Conservation (phyloP, 2,113 vertebrate genomes). For the Hylia prasina region DNA sequence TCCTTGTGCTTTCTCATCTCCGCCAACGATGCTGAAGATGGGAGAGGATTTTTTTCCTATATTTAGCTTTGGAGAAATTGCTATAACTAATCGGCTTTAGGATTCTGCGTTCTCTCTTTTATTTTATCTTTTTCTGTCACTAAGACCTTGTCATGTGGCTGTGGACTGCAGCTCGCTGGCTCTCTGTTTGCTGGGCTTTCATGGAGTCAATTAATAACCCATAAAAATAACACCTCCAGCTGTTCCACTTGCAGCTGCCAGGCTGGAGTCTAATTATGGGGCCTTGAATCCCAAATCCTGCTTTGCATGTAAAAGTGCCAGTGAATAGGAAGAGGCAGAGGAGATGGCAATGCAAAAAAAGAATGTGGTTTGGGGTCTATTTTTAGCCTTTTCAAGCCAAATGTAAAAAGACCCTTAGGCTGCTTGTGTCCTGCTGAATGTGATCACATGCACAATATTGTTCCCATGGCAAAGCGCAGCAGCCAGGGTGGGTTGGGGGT, state of each 20-base stretch:
- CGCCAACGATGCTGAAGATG: not conserved
- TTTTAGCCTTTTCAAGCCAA: slow-evolving; percentile 54
- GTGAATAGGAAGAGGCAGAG: not conserved
- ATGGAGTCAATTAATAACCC: slow-evolving; percentile 22
- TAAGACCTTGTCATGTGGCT: not conserved
- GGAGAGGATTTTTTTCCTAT: slow-evolving; percentile 19
- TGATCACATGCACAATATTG: not conserved
- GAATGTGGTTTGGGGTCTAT: slow-evolving; percentile 1
- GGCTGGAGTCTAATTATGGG: not conserved
- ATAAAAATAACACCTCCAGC: slow-evolving; percentile 38
- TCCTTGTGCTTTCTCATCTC: not conserved
- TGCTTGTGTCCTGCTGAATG: slow-evolving; percentile 31
- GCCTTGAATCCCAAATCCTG: not conserved
- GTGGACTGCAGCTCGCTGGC: not conserved
- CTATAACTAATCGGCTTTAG: slow-evolving; percentile 28
- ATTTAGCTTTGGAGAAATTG: slow-evolving; percentile 44
- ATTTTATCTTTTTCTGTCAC: slow-evolving; percentile 28
- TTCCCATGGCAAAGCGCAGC: not conserved
- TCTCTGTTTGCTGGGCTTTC: not conserved
- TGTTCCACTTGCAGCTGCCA: not conserved
- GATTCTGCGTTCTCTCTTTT: not conserved
- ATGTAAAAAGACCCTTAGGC: slow-evolving; percentile 32
- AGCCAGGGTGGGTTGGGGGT: not conserved
- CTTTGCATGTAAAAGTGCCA: not conserved
- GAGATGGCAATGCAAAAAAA: not conserved